Conservation (phyloP, 2,888 invertebrate genomes). For the Gandaritis pyraliata region DNA sequence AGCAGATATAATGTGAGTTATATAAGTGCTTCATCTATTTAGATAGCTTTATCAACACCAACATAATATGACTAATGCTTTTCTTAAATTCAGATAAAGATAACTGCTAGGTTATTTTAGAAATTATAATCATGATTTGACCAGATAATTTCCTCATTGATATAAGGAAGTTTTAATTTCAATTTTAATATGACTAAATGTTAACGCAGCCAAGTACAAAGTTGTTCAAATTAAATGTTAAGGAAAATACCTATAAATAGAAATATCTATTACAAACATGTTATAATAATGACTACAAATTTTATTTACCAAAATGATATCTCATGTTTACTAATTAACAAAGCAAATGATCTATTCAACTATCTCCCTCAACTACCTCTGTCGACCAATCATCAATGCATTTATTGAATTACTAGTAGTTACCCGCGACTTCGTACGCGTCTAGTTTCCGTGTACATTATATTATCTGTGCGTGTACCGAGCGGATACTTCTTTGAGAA, state of each 20-base stretch:
- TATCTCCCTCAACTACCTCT: neutral
- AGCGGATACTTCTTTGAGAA: too few relatives aligned
- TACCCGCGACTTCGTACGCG: too few relatives aligned
- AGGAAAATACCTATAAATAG: neutral
- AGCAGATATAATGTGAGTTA: conserved; percentile 91
- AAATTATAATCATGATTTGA: too few relatives aligned
- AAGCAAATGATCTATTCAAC: neutral
- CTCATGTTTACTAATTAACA: neutral
- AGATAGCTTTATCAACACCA: conserved; percentile 36
- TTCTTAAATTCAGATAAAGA: conserved; percentile 26
- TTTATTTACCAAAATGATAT: neutral
- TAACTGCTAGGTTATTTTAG: too few relatives aligned
- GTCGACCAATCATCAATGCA: too few relatives aligned
- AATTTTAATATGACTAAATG: too few relatives aligned
- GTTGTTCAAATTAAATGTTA: neutral
- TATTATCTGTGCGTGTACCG: too few relatives aligned
- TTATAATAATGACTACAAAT: neutral
- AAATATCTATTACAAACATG: neutral
- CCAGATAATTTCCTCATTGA: too few relatives aligned
- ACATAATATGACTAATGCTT: conserved; percentile 30
- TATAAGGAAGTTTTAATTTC: too few relatives aligned
- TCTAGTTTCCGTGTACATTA: too few relatives aligned
- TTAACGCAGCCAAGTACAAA: too few relatives aligned
- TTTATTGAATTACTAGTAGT: too few relatives aligned
- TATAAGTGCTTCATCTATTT: conserved; percentile 40